phyloP scores from a whole-genome alignment of 2,888 invertebrate species.

The Steromphala cineraria region DNA sequence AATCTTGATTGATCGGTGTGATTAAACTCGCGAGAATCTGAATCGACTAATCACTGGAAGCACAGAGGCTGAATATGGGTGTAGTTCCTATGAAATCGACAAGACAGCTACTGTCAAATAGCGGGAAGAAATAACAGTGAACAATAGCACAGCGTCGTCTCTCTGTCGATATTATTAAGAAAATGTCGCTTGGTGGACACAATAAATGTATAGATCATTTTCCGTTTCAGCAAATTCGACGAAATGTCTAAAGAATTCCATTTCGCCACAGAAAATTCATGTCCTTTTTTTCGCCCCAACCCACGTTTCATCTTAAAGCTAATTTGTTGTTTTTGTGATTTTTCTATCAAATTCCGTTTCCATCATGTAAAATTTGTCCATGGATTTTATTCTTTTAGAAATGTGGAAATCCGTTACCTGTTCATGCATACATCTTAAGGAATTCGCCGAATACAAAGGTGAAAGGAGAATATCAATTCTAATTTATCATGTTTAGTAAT shows the following conservation, averaged over 20 bases:
- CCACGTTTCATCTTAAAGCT: not conserved
- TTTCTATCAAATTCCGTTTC: not conserved
- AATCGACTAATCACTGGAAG: constrained; percentile 12
- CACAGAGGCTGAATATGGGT: not conserved
- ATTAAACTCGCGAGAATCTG: constrained; percentile 16
- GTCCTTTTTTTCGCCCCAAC: not conserved
- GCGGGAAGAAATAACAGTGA: constrained; percentile 18
- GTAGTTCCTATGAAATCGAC: constrained; percentile 17
- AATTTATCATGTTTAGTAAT: too few relatives aligned
- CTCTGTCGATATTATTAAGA: constrained; percentile 16
- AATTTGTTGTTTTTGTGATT: constrained; percentile 7
- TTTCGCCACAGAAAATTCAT: not conserved
- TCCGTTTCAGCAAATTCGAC: constrained; percentile 5
- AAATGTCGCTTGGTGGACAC: constrained; percentile 15
- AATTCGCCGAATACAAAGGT: too few relatives aligned
- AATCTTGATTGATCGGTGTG: constrained; percentile 15
- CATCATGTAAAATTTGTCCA: too few relatives aligned
- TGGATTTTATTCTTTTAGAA: too few relatives aligned
- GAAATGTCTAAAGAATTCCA: not conserved
- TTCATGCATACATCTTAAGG: too few relatives aligned
- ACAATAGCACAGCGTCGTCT: constrained; percentile 5
- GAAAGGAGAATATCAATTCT: too few relatives aligned
- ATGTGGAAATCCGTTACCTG: too few relatives aligned
- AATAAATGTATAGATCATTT: constrained; percentile 17
- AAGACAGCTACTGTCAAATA: constrained; percentile 11